Percentiles rank a stretch among this genome's conserved stretches.
These are phyloP conservation scores for Scatophagus argus DNA, from an alignment of 2,113 vertebrate species.

Conservation along the genomic window DNA sequence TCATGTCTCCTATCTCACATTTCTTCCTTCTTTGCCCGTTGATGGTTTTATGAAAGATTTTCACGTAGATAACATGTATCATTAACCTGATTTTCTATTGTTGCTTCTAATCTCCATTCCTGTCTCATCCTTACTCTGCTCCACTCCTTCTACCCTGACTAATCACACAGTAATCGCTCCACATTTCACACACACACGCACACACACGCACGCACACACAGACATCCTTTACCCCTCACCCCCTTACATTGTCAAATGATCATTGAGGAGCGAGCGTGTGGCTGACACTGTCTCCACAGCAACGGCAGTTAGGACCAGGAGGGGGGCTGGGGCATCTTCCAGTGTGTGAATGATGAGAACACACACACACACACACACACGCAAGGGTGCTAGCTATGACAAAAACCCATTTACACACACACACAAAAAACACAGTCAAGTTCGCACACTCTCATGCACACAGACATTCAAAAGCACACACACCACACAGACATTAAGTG, in stretches of 20 bases:
- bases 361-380: constrained; percentile 37
- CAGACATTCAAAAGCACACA: constrained; percentile 26
- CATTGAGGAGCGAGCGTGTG: constrained; percentile 75
- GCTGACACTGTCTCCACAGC: constrained; percentile 82
- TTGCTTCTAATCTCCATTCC: constrained; percentile 57
- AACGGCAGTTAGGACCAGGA: constrained; percentile 77
- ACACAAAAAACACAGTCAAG: constrained; percentile 1
- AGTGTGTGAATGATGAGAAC: constrained; percentile 67
- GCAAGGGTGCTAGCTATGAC: constrained; percentile 46
- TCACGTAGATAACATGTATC: constrained; percentile 46
- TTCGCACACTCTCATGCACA: background rate
- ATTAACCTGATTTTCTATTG: constrained; percentile 69
- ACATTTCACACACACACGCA: constrained; percentile 7
- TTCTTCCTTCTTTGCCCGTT: background rate
- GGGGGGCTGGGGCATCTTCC: constrained; percentile 74
- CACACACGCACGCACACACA: constrained; percentile 38
- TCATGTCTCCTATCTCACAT: constrained; percentile 6
- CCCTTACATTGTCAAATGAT: constrained; percentile 79
- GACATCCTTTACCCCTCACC: constrained; percentile 63
- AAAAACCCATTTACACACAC: constrained; percentile 54
- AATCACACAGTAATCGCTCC: constrained; percentile 67
- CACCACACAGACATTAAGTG: constrained; percentile 43
- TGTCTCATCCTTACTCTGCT: constrained; percentile 57
- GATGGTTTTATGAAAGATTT: constrained; percentile 39
- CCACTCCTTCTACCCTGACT: constrained; percentile 61